Conservation (phyloP, 2,888 invertebrate genomes). For the Metellina segmentata region DNA sequence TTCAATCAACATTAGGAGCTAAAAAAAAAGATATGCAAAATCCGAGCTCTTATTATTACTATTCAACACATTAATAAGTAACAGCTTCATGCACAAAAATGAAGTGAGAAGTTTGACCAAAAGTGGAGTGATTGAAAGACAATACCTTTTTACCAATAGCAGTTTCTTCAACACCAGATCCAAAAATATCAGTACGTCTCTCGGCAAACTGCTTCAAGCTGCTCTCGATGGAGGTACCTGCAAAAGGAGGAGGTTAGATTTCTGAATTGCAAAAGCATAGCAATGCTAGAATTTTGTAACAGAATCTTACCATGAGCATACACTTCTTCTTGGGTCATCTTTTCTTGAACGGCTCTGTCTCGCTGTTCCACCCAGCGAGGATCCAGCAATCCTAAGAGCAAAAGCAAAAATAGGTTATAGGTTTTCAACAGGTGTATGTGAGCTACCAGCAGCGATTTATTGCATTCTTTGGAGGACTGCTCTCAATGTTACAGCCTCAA, state of each 20-base stretch:
- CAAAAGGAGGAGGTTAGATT: slow-evolving; percentile 80
- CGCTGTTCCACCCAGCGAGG: slow-evolving; percentile 98
- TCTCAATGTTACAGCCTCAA: too few relatives aligned
- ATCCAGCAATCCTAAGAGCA: slow-evolving; percentile 88
- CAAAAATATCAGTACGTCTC: slow-evolving; percentile 99
- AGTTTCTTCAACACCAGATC: slow-evolving; percentile 98
- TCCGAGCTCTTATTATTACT: too few relatives aligned
- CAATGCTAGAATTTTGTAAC: not conserved
- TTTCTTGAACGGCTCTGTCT: slow-evolving; percentile 95
- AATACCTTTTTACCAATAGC: slow-evolving; percentile 95
- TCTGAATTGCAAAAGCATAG: too few relatives aligned
- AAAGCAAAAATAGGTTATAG: not conserved
- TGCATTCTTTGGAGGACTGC: too few relatives aligned
- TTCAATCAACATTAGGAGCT: too few relatives aligned
- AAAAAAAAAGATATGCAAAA: too few relatives aligned
- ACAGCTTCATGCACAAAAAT: too few relatives aligned
- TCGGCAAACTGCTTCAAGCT: slow-evolving; percentile 97
- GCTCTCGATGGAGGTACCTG: slow-evolving; percentile 94
- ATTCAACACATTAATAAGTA: too few relatives aligned
- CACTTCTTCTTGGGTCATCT: slow-evolving; percentile 93
- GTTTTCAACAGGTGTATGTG: too few relatives aligned
- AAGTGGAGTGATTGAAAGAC: too few relatives aligned
- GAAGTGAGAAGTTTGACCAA: too few relatives aligned
- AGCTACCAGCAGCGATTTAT: too few relatives aligned
- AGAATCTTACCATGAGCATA: slow-evolving; percentile 85